Conservation (phyloP, 2,888 invertebrate species). For the Drosophila hamatofila region DNA sequence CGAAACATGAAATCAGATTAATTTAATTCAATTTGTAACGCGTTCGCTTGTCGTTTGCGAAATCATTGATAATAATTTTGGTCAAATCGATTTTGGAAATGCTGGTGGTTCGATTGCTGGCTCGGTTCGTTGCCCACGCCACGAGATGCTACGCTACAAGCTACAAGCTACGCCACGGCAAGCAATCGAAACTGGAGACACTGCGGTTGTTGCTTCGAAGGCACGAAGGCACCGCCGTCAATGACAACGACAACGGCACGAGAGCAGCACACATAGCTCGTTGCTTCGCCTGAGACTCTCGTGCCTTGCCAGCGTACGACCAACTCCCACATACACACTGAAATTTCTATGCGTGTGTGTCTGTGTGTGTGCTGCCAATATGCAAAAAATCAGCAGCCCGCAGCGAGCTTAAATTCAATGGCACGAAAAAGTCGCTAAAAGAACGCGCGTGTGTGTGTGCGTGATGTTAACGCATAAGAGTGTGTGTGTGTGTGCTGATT, state of each 20-base stretch:
- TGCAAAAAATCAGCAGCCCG: slow-evolving; percentile 71
- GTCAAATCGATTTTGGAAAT: slow-evolving; percentile 74
- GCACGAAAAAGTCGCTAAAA: slow-evolving; percentile 67
- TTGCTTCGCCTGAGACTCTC: slow-evolving; percentile 41
- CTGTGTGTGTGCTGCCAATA: slow-evolving; percentile 53
- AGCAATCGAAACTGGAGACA: slow-evolving; percentile 33
- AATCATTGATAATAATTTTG: slow-evolving; percentile 79
- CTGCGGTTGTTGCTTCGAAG: slow-evolving; percentile 73
- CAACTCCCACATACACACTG: slow-evolving; percentile 71
- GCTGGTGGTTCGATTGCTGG: slow-evolving; percentile 34
- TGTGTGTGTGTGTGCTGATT: slow-evolving; percentile 41
- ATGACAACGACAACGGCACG: slow-evolving; percentile 37
- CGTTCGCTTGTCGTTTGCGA: slow-evolving; percentile 56
- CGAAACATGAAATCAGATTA: slow-evolving; percentile 61
- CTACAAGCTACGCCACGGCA: slow-evolving; percentile 18
- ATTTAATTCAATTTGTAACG: slow-evolving; percentile 74
- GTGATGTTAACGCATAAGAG: slow-evolving; percentile 16
- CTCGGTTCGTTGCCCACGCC: slow-evolving; percentile 8
- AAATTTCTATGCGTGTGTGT: background rate
- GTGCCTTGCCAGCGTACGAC: slow-evolving; percentile 38
- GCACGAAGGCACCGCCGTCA: slow-evolving; percentile 53
- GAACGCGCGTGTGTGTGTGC: slow-evolving; percentile 35
- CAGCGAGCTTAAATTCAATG: slow-evolving; percentile 63
- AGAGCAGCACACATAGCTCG: slow-evolving; percentile 33
- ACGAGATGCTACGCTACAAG: slow-evolving; percentile 10